These are phyloP conservation scores for Erebia aethiops DNA, from an alignment of 2,888 invertebrate species.

Conservation along the genomic window DNA sequence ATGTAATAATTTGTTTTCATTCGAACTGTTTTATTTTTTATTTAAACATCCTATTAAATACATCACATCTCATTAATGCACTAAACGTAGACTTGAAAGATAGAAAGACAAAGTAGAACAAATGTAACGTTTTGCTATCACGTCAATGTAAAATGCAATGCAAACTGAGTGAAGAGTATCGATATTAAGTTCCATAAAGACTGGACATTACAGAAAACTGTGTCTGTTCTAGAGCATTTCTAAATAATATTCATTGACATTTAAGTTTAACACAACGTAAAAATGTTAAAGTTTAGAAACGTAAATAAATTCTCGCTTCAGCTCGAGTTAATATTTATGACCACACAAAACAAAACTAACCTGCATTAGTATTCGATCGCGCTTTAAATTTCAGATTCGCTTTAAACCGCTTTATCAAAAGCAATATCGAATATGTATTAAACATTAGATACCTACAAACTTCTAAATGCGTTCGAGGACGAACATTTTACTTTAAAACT, in stretches of 20 bases:
- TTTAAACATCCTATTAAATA: conserved; percentile 36
- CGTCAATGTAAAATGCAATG: not conserved
- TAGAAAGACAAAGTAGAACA: not conserved
- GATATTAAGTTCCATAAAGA: not conserved
- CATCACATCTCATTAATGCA: not conserved
- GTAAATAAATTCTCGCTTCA: conserved; percentile 60
- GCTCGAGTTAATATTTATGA: conserved; percentile 74
- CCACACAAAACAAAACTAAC: conserved; percentile 70
- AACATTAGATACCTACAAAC: conserved; percentile 72
- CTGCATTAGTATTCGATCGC: conserved; percentile 76
- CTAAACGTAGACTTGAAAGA: not conserved
- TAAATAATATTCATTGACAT: not conserved
- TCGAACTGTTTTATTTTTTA: conserved; percentile 45
- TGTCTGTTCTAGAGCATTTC: not conserved
- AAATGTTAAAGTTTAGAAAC: conserved; percentile 17
- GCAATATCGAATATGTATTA: conserved; percentile 80
- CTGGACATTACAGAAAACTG: not conserved
- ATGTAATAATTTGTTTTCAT: conserved; percentile 59
- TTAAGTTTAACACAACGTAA: conserved; percentile 9
- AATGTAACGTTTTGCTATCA: not conserved
- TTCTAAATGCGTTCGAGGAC: conserved; percentile 70
- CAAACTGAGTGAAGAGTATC: not conserved
- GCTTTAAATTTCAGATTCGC: conserved; percentile 80
- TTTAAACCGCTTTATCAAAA: conserved; percentile 80
- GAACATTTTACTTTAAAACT: conserved; percentile 67